Evolutionary conservation across 92 coral and sea anemone species (phyloP).

Genomic region (Hydrozoanthus gracilis): DNA sequence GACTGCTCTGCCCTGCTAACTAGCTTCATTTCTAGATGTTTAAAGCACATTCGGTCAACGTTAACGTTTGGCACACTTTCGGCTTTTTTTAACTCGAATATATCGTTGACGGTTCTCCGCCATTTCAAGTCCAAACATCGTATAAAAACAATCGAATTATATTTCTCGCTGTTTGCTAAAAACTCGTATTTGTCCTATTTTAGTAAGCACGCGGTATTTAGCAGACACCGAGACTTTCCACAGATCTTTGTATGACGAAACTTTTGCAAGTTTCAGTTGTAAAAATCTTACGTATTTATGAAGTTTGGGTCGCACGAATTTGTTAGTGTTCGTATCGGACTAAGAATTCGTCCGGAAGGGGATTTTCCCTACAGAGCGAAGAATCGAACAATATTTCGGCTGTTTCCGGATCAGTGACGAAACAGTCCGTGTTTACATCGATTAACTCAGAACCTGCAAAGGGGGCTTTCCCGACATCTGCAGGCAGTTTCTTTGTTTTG

Average conservation of each 20-base stretch:
- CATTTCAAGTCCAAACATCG: conserved; percentile 8
- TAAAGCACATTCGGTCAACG: too few species aligned
- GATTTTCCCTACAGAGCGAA: not conserved
- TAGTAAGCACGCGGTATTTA: not conserved
- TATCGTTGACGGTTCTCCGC: conserved; percentile 5
- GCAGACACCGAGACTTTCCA: not conserved
- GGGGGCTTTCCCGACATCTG: not conserved
- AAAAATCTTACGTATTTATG: not conserved
- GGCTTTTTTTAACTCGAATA: not conserved
- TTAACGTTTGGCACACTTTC: too few species aligned
- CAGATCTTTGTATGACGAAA: not conserved
- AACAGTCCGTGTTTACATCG: not conserved
- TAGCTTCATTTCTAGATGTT: too few species aligned
- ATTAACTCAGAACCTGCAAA: not conserved
- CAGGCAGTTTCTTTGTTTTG: not conserved
- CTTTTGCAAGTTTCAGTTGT: not conserved
- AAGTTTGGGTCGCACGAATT: conserved; percentile 4
- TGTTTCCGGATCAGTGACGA: not conserved
- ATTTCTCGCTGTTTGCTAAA: not conserved
- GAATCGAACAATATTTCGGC: not conserved
- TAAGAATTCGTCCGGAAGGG: not conserved
- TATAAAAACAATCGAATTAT: conserved; percentile 4
- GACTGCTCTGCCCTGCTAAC: too few species aligned
- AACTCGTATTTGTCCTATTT: conserved; percentile 1
- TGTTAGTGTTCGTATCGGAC: not conserved